Base-by-base conservation (phyloP, 1,140 invertebrate genomes). In the Luehdorfia chinensis region DNA sequence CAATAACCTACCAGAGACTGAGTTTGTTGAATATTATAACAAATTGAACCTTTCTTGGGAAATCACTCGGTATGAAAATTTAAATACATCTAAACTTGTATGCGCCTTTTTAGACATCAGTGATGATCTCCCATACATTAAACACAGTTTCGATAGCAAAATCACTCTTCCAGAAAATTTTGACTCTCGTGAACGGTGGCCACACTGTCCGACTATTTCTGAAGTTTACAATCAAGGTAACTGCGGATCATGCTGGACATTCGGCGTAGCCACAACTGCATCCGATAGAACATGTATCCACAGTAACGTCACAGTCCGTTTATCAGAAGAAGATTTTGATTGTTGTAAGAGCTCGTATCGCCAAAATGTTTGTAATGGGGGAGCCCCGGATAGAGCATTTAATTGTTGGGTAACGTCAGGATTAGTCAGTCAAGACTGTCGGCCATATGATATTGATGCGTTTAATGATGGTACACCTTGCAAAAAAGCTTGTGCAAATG, bases 241-340 rank as follows among this genome's bases (percentile, higher is more conserved):
- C 51, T 85, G 87, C 30, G 91, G 91, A 32, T 92, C 90, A 2
- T 93, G 91, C 63, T 93, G 91, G 91, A 93, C 94, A 2, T 94
- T 96, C 81, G 95, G 94, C 33, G 94, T 95, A 19, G 94, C 94
- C 0, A 94, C 95, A 79, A 93, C 95, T 1, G 96, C 97, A 90
- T 94, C 94, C 13, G 96, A 97, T 84, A 87, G 96, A 46, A 89
- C 88, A 2, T 97, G 96, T 75, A 95, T 97, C 61, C 91, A 93
- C 50, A 93, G 91, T 0, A 88, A 92, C 7, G 93, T 90, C 2
- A 27, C 28, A 1, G 52, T 50, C 1, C 11, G 9, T 1, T 34
- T 59, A 4, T 87, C 88, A 28, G 59, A 85, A 1, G 34, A 60
- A 1, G 89, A 95, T 59, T 89, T 92, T 46, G 88, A 92, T 53